Conservation (phyloP, 1,140 invertebrate genomes). For the Elysia chlorotica region DNA sequence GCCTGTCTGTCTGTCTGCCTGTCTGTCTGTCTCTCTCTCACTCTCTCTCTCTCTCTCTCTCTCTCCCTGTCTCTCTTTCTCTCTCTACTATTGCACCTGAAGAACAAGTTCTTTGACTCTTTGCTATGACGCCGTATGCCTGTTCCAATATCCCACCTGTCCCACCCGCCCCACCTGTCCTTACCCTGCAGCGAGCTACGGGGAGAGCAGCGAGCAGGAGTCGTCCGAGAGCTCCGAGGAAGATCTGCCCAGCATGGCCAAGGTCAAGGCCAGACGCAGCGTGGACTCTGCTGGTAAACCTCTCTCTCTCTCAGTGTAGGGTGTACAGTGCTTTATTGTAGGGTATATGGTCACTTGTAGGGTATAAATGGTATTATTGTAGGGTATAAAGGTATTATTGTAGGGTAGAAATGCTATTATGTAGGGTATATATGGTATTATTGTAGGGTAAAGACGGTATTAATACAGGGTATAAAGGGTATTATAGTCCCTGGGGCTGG, state of each 20-base stretch:
- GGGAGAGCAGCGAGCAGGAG: conserved; percentile 58
- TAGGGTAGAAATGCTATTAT: no score
- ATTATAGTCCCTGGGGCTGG: no score
- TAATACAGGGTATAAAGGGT: no score
- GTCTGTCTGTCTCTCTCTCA: not conserved
- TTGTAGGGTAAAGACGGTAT: no score
- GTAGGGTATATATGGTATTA: no score
- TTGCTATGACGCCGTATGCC: not conserved
- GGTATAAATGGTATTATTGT: no score
- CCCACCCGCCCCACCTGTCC: not conserved
- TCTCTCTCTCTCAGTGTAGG: not conserved
- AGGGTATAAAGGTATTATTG: no score
- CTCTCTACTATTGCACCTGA: not conserved
- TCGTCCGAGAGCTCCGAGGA: conserved; percentile 55
- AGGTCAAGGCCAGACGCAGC: conserved; percentile 38
- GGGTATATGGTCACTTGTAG: no score
- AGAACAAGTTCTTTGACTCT: not conserved
- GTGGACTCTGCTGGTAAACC: conserved; percentile 45
- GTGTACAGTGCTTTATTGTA: no score
- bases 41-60: not conserved
- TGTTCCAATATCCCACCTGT: not conserved
- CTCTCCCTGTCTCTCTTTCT: not conserved
- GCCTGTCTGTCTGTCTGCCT: not conserved
- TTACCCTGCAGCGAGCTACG: conserved; percentile 43
- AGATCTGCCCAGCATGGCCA: conserved; percentile 52